A percentile compares a stretch with the other conserved stretches of the same genome.
These are phyloP conservation scores for Galerucella calmariensis DNA, from an alignment of 2,888 invertebrate species.

Conservation along the genomic window DNA sequence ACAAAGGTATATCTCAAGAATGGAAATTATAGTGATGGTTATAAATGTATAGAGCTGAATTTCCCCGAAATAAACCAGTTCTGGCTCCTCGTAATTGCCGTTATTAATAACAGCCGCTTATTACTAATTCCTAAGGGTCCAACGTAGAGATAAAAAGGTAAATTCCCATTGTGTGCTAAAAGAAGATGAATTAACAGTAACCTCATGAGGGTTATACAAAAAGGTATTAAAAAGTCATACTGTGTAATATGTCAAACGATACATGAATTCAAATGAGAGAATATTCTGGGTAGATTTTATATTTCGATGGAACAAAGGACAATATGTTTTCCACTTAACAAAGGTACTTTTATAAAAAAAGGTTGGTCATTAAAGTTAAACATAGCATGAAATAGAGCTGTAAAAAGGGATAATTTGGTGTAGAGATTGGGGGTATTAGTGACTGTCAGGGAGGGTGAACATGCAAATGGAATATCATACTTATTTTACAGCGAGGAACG, in stretches of 20 bases:
- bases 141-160: constrained; percentile 33
- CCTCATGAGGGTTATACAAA: constrained; percentile 36
- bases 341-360: constrained; percentile 24
- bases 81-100: constrained; percentile 38
- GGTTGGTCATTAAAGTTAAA: constrained; percentile 17
- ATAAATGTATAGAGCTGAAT: constrained; percentile 37
- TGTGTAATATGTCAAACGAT: constrained; percentile 38
- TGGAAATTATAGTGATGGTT: constrained; percentile 22
- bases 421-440: not conserved
- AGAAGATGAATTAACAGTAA: constrained; percentile 36
- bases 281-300: constrained; percentile 13
- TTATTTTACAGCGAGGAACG: too few relatives aligned
- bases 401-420: constrained; percentile 12
- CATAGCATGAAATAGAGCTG: constrained; percentile 16
- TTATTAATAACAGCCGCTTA: constrained; percentile 38
- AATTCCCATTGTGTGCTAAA: constrained; percentile 27
- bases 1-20: constrained; percentile 17
- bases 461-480: too few relatives aligned
- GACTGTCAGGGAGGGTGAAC: too few relatives aligned
- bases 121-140: constrained; percentile 33
- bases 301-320: constrained; percentile 28
- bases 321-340: constrained; percentile 30
- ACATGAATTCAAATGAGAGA: constrained; percentile 32
- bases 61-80: constrained; percentile 36
- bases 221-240: constrained; percentile 41